Percentiles rank a stretch among this genome's conserved stretches.
Evolutionary conservation across 2,888 invertebrate genomes (phyloP).

Genomic region (Xylota sylvarum): DNA sequence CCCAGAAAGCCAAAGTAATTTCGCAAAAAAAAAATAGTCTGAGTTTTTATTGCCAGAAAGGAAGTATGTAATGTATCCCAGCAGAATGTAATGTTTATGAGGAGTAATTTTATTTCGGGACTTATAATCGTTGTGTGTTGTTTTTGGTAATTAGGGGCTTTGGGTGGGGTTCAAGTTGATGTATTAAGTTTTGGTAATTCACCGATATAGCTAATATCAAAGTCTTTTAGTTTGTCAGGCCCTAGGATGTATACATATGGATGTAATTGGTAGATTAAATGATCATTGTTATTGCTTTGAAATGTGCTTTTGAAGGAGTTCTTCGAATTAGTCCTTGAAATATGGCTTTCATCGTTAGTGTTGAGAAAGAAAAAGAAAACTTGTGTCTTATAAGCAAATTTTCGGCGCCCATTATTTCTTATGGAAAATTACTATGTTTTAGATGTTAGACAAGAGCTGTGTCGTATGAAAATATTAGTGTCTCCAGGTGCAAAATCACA

Average conservation of each 20-base stretch:
- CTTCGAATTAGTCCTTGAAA: not conserved
- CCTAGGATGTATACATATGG: not conserved
- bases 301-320: constrained; percentile 12
- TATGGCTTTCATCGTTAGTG: too few species aligned
- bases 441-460: too few species aligned
- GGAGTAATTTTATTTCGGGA: constrained; percentile 32
- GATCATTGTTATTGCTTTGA: constrained; percentile 31
- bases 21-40: constrained; percentile 32
- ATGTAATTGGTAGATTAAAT: not conserved
- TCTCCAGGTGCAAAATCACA: too few species aligned
- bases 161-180: constrained; percentile 7
- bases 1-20: constrained; percentile 58
- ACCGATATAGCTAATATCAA: constrained; percentile 20
- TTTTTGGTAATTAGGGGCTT: constrained; percentile 64
- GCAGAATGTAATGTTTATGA: constrained; percentile 50
- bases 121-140: constrained; percentile 30
- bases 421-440: too few species aligned
- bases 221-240: constrained; percentile 7
- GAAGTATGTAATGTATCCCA: not conserved
- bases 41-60: constrained; percentile 58
- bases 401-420: too few species aligned
- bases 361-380: too few species aligned
- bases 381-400: too few species aligned
- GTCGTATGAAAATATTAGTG: too few species aligned
- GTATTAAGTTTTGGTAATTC: constrained; percentile 46